A percentile compares a stretch with the other conserved stretches of the same genome.
phyloP scores from a whole-genome alignment of 1,140 invertebrate species.

The Euura saliciscinereae region DNA sequence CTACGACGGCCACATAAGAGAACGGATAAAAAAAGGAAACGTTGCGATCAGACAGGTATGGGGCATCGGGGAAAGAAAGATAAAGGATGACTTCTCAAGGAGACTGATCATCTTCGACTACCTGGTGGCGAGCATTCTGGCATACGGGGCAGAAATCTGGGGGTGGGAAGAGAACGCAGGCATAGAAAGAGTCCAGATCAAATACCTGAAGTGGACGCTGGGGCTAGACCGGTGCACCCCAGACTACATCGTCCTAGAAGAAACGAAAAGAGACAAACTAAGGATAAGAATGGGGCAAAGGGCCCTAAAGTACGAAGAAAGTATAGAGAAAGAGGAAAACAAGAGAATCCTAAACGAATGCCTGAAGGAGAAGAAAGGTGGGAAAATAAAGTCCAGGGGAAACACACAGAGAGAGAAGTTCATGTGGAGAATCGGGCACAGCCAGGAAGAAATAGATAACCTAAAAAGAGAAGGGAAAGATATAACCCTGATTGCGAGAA shows the following conservation, averaged over 20 bases:
- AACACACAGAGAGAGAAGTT: neutral
- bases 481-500: neutral
- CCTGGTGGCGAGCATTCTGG: too few species aligned
- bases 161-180: neutral
- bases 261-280: conserved; percentile 16
- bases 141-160: neutral
- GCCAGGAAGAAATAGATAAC: neutral
- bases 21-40: too few species aligned
- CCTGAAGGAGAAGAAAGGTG: neutral
- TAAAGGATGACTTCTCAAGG: too few species aligned
- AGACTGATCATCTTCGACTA: too few species aligned
- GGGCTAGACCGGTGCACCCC: conserved; percentile 20
- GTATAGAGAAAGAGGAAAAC: conserved; percentile 1
- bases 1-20: too few species aligned
- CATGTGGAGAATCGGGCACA: neutral
- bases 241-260: conserved; percentile 1
- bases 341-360: neutral
- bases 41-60: too few species aligned
- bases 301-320: conserved; percentile 14
- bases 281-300: conserved; percentile 6
- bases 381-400: too few species aligned
- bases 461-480: neutral
- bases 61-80: too few species aligned
- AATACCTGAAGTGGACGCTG: conserved; percentile 20
- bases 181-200: conserved; percentile 16